phyloP scores from a whole-genome alignment of 2,113 vertebrate genomes.

The Petromus typicus region DNA sequence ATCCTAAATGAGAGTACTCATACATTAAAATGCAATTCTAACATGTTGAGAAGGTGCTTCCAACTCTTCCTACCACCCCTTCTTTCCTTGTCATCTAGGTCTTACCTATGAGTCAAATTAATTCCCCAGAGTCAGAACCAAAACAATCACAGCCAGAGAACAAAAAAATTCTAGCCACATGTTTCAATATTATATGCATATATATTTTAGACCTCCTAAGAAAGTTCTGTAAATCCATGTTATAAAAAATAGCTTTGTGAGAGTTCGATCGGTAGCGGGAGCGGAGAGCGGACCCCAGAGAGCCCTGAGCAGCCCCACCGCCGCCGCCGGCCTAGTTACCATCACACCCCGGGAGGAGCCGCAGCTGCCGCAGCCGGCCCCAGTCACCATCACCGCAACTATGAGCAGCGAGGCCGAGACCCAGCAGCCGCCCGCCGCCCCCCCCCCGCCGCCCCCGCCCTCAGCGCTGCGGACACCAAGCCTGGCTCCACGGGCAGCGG shows the following conservation, averaged over 20 bases:
- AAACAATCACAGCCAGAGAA: slow-evolving; percentile 26
- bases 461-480: no score
- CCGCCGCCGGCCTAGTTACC: no score
- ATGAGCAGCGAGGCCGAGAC: no score
- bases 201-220: not conserved
- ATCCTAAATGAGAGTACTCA: not conserved
- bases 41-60: not conserved
- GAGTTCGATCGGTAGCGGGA: no score
- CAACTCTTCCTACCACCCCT: not conserved
- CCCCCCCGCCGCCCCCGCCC: no score
- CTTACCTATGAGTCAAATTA: slow-evolving; percentile 13
- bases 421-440: no score
- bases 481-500: no score
- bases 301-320: no score
- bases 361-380: no score
- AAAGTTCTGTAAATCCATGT: not conserved
- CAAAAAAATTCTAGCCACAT: slow-evolving; percentile 1
- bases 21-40: not conserved
- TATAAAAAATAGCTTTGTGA: not conserved
- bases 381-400: no score
- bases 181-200: not conserved
- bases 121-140: not conserved
- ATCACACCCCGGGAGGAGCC: no score
- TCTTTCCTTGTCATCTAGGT: not conserved
- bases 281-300: no score